phyloP scores from a whole-genome alignment of 2,113 vertebrate species.

The Oostethus manadensis region DNA sequence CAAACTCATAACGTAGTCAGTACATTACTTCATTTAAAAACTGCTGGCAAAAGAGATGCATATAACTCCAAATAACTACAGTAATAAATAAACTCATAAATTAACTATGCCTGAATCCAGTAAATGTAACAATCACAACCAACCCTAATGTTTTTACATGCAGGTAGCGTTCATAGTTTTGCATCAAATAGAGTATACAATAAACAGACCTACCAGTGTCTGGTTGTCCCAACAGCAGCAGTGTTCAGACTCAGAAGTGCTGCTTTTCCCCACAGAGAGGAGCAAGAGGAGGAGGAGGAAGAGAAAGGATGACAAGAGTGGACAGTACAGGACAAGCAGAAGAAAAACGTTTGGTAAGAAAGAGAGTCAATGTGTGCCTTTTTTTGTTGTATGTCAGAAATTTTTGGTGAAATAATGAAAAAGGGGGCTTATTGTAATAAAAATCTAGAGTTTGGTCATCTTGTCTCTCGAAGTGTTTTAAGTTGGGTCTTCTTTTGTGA shows the following conservation, averaged over 20 bases:
- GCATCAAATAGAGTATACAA: background rate
- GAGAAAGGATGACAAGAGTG: slow-evolving; percentile 13
- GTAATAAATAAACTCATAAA: too few species aligned
- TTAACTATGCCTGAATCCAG: background rate
- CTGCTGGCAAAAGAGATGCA: too few species aligned
- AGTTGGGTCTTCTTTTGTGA: slow-evolving; percentile 1
- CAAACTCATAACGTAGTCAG: too few species aligned
- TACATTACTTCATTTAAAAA: too few species aligned
- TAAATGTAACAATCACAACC: slow-evolving; percentile 4
- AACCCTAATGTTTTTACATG: background rate
- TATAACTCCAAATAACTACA: too few species aligned
- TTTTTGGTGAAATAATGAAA: background rate
- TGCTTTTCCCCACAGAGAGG: slow-evolving; percentile 20
- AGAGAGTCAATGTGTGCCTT: slow-evolving; percentile 33
- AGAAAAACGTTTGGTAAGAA: slow-evolving; percentile 9
- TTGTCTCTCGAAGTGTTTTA: slow-evolving; percentile 4
- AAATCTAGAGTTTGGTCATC: slow-evolving; percentile 7
- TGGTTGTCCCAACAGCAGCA: slow-evolving; percentile 8
- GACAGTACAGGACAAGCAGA: slow-evolving; percentile 10
- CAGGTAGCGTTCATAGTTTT: background rate
- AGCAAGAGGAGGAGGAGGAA: slow-evolving; percentile 10
- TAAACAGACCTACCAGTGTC: slow-evolving; percentile 45
- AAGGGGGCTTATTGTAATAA: background rate
- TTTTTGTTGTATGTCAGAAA: background rate
- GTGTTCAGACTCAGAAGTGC: slow-evolving; percentile 20